Conservation (phyloP, 2,113 vertebrate species). For the Actenoides lindsayi region DNA sequence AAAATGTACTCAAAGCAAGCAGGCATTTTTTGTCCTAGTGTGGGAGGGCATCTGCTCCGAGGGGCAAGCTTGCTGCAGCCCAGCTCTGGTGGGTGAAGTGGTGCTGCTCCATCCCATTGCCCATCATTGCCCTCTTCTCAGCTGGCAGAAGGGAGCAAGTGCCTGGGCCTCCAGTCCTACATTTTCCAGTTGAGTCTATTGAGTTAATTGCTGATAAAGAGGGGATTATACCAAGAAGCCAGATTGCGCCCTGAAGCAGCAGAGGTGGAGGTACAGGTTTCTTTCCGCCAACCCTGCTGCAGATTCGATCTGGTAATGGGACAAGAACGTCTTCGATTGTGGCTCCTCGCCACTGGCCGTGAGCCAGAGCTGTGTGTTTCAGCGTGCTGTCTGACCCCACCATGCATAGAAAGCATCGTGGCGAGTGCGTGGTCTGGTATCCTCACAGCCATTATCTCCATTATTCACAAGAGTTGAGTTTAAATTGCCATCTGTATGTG, state of each 20-base stretch:
- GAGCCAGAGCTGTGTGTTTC: fast-evolving
- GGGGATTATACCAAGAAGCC: neutral
- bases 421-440: neutral
- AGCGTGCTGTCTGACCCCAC: neutral
- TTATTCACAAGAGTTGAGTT: neutral
- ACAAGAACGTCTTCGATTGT: fast-evolving
- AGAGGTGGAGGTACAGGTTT: neutral
- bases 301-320: fast-evolving
- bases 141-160: neutral
- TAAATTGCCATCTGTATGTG: fast-evolving
- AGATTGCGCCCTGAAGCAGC: neutral
- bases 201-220: neutral
- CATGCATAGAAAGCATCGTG: neutral
- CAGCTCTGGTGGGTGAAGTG: neutral
- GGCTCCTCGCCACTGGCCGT: neutral
- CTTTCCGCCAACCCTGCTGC: neutral
- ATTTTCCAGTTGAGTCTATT: neutral
- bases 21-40: neutral
- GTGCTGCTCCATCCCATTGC: neutral
- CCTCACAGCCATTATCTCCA: neutral
- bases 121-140: neutral
- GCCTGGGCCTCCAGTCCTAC: neutral
- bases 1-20: neutral
- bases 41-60: neutral
- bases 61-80: neutral